phyloP scores from a whole-genome alignment of 2,888 invertebrate genomes.

The Platycheirus albimanus region DNA sequence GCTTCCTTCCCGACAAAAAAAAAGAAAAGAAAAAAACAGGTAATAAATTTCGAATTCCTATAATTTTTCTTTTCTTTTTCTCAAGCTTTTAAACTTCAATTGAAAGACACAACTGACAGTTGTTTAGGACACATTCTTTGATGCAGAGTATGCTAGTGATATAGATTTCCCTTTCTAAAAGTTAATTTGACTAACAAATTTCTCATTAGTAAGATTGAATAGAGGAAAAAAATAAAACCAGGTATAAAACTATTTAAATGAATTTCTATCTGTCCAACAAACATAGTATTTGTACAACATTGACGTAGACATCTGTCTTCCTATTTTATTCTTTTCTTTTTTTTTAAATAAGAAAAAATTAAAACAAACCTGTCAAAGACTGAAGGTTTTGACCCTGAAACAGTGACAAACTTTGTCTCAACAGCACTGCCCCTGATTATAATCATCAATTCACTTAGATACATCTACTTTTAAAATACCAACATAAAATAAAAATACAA shows the following conservation, averaged over 20 bases:
- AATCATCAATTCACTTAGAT: constrained; percentile 40
- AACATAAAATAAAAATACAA: constrained; percentile 1
- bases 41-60: background rate
- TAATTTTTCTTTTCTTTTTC: constrained; percentile 7
- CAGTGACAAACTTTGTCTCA: constrained; percentile 18
- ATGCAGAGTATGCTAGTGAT: background rate
- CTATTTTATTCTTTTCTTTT: background rate
- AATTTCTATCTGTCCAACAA: background rate
- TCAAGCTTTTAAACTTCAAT: background rate
- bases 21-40: background rate
- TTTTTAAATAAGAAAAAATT: background rate
- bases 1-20: background rate
- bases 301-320: constrained; percentile 18
- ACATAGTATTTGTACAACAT: constrained; percentile 26
- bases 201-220: constrained; percentile 25
- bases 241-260: background rate
- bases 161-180: constrained; percentile 16
- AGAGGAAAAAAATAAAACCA: background rate
- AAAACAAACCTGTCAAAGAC: constrained; percentile 30
- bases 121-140: background rate
- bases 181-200: constrained; percentile 38
- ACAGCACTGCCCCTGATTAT: constrained; percentile 6
- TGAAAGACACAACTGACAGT: background rate
- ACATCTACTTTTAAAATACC: constrained; percentile 19
- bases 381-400: constrained; percentile 46